These are phyloP conservation scores for Morone saxatilis DNA, from an alignment of 2,113 vertebrate genomes.

Conservation along the genomic window DNA sequence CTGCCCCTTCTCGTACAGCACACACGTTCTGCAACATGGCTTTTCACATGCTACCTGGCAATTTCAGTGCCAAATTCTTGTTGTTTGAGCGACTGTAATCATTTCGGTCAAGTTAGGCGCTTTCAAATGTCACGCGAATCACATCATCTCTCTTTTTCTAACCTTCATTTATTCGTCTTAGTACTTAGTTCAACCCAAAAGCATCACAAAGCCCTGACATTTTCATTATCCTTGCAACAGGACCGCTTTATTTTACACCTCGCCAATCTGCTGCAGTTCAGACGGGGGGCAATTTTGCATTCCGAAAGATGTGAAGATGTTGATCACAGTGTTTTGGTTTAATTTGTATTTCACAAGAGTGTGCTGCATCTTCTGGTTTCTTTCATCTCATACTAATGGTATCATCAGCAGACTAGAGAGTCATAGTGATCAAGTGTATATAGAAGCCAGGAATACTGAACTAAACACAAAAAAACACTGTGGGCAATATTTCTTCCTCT, in stretches of 20 bases:
- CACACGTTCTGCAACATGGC: too few relatives aligned
- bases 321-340: neutral
- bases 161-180: neutral
- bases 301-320: neutral
- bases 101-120: too few relatives aligned
- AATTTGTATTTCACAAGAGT: neutral
- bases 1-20: neutral
- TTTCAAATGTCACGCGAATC: conserved; percentile 1
- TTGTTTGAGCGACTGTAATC: neutral
- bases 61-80: neutral
- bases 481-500: neutral
- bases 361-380: neutral
- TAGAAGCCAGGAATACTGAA: neutral
- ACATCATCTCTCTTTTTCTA: neutral
- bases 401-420: neutral
- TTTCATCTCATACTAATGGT: neutral
- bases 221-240: conserved; percentile 12
- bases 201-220: neutral
- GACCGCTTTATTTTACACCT: neutral
- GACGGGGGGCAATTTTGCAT: neutral
- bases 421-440: neutral
- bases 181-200: neutral
- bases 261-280: neutral
- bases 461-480: conserved; percentile 13
- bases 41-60: neutral